Evolutionary conservation across 1,140 invertebrate species (phyloP), one percentile per base, ranked within the genome.

Genomic region (Drosophila ercepeae): DNA sequence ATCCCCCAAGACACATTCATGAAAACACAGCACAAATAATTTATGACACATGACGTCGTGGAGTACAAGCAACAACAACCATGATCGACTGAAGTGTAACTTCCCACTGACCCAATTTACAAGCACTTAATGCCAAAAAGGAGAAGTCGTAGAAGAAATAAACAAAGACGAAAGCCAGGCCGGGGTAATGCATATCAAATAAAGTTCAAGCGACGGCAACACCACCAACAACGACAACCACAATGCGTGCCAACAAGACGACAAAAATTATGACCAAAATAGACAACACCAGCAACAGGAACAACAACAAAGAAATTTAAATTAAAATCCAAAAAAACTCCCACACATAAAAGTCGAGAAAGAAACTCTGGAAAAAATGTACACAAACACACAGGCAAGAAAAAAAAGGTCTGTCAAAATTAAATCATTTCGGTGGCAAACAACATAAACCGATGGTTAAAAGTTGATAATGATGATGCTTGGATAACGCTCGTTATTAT

Each of bases 71-170:
- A 27, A 34, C 45, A 59, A 57, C 39, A 54, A 50, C 39, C 34
- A 69, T 45, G 34, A 64, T 53, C 59, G 76, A 82, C 82, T 86
- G 69, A 88, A 86, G 82, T 86, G 82, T 86, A 88, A 86, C 86
- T 86, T 86, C 86, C 86, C 86, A 86, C 86, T 89, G 86, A 89
- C 86, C 86, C 86, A 89, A 89, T 89, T 89, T 89, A 89, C 86
- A 89, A 84, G 74, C 79, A 89, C 86, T 89, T 89, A 89, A 86
- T 86, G 81, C 78, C 78, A 83, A 89, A 81, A 86, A 78, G 84
- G 83, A 89, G 82, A 88, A 88, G 82, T 77, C 76, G 82, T 86
- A 86, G 82, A 88, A 88, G 82, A 86, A 86, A 88, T 86, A 86
- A 86, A 88, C 82, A 86, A 88, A 88, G 73, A 88, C 82, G 82